Base-by-base conservation (phyloP, 2,888 invertebrate species). In the Pterobdella sp. region DNA sequence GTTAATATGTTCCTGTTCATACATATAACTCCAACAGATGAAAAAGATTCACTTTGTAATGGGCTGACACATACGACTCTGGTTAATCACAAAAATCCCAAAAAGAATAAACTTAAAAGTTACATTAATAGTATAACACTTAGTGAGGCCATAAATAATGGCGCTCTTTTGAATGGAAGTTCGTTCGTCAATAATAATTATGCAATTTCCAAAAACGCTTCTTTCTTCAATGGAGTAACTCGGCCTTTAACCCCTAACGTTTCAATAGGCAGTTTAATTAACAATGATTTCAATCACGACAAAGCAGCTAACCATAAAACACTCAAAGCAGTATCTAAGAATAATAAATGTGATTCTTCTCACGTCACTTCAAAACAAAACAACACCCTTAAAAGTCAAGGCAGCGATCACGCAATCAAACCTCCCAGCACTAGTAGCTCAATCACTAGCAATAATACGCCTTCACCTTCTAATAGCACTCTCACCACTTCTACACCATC, bases 401-500 rank as follows among this genome's bases (percentile, higher is more conserved):
- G 4, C 60, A 56, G 26, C 60, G 26, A 56, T 26, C 18, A n/a
- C 60, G 26, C 18, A 22, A 56, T 18, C 10, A 42, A 7, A 14
- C 49, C 22, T 14, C n/a, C 60, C 4, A 56, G 4, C 4, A 56
- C 14, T 14, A 56, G 26, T 26, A 56, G n/a, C 60, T 4, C n/a
- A 14, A 56, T 26, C 18, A 22, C 14, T 22, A 18, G 10, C 60
- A 56, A 56, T 26, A 56, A 56, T 26, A 56, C 60, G 4, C 60
- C 60, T 4, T 56, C 60, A 7, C 60, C 60, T 26, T 56, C 60
- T 26, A 56, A 56, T 26, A 56, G 60, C 60, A 56, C 60, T 18
- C 60, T 56, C 60, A 56, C 60, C 7, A 56, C 60, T 3, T 56
- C 60, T 18, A 56, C 60, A 4, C 60, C 60, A 22, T 56, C 60